Evolutionary conservation across 2,888 invertebrate genomes (phyloP).

Genomic region (Plutella xylostella): DNA sequence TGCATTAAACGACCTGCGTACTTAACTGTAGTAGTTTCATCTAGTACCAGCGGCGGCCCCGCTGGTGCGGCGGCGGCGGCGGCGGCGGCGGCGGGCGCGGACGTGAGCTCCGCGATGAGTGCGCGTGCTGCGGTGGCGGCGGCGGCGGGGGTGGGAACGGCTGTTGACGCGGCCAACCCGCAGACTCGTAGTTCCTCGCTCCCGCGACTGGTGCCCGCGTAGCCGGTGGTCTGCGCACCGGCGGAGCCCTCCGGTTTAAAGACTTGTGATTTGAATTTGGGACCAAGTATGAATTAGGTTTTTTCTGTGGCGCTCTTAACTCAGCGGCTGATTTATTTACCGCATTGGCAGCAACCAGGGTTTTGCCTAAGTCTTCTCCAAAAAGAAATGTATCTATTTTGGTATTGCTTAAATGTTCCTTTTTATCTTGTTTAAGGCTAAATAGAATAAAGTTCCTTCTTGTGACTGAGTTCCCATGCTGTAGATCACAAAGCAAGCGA

Average conservation of each 20-base stretch:
- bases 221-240: background rate
- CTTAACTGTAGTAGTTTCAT: constrained; percentile 8
- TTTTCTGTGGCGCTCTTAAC: constrained; percentile 6
- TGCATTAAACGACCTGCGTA: constrained; percentile 12
- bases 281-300: background rate
- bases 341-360: constrained; percentile 18
- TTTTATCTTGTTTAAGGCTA: constrained; percentile 18
- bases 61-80: background rate
- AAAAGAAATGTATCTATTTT: constrained; percentile 18
- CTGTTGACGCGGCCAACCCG: too few relatives aligned
- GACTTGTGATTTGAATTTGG: background rate
- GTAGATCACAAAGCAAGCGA: constrained; percentile 14
- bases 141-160: background rate
- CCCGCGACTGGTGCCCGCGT: too few relatives aligned
- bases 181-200: too few relatives aligned
- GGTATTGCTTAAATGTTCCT: constrained; percentile 17
- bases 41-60: constrained; percentile 1
- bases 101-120: too few relatives aligned
- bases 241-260: constrained; percentile 14
- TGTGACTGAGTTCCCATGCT: constrained; percentile 14
- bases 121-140: too few relatives aligned
- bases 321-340: constrained; percentile 16
- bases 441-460: constrained; percentile 14
- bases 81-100: too few relatives aligned
- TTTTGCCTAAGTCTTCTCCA: constrained; percentile 15